Percentiles rank a stretch among this genome's conserved stretches.
Evolutionary conservation across 2,888 invertebrate species (phyloP).

Genomic region (Leucophora obtusa): DNA sequence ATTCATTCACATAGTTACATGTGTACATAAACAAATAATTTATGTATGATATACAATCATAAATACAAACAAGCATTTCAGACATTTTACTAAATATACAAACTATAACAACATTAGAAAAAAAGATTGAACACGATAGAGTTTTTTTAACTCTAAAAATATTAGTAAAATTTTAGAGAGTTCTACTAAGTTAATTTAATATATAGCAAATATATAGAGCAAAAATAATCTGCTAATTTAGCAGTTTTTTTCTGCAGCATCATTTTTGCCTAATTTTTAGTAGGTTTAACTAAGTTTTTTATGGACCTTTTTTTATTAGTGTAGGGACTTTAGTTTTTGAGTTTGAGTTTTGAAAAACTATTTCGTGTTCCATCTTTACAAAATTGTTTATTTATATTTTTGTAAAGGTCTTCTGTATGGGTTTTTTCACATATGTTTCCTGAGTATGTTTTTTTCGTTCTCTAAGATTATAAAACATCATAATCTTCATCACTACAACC

Average conservation of each 20-base stretch:
- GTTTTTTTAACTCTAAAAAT: background rate
- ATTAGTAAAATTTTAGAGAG: background rate
- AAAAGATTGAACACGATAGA: background rate
- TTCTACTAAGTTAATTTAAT: too few relatives aligned
- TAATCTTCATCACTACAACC: background rate
- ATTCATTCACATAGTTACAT: background rate
- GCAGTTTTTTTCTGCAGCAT: too few relatives aligned
- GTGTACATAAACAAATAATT: conserved; percentile 35
- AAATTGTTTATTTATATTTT: background rate
- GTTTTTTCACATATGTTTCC: conserved; percentile 14
- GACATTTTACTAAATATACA: conserved; percentile 46
- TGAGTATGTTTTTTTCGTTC: background rate
- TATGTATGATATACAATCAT: conserved; percentile 14
- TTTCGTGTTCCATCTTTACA: background rate
- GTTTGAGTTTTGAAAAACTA: too few relatives aligned
- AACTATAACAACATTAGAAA: conserved; percentile 27
- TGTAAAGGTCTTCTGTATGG: background rate
- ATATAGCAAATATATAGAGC: too few relatives aligned
- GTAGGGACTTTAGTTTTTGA: too few relatives aligned
- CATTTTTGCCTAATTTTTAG: too few relatives aligned
- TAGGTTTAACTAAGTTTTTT: too few relatives aligned
- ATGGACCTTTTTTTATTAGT: too few relatives aligned
- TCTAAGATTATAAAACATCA: conserved; percentile 17
- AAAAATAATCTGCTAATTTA: too few relatives aligned
- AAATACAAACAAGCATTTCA: conserved; percentile 25